Conservation (phyloP, 2,113 vertebrate genomes). For the Genyomyrus donnyi region DNA sequence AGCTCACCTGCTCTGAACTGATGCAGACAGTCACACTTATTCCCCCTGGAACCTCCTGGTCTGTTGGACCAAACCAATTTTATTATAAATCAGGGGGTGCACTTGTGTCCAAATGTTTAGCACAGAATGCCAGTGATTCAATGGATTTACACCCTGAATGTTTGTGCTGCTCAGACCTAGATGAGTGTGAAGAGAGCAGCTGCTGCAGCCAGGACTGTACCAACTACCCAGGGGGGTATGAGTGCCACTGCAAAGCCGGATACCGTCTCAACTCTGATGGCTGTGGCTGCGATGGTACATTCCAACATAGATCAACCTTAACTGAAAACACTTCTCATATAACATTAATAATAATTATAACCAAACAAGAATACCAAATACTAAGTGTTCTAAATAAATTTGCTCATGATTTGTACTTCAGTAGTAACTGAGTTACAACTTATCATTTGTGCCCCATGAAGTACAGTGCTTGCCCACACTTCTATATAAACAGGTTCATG, state of each 20-base stretch:
- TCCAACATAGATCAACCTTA: not conserved
- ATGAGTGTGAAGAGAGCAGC: conserved; percentile 66
- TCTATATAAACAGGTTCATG: not conserved
- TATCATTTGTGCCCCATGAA: not conserved
- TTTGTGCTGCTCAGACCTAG: conserved; percentile 63
- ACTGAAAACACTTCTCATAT: not conserved
- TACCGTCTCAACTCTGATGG: conserved; percentile 73
- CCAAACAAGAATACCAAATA: not conserved
- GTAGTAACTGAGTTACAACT: not conserved
- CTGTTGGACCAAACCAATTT: not conserved
- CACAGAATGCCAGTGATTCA: not conserved
- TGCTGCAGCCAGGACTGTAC: conserved; percentile 87
- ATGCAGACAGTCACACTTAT: not conserved
- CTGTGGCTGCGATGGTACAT: conserved; percentile 79
- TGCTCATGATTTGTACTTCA: not conserved
- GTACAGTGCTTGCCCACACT: not conserved
- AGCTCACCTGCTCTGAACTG: not conserved
- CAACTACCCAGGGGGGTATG: conserved; percentile 86
- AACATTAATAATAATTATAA: not conserved
- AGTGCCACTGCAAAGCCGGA: conserved; percentile 79
- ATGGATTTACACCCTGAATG: conserved; percentile 11
- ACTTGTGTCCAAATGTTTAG: not conserved
- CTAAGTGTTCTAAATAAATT: not conserved
- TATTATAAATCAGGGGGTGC: not conserved
- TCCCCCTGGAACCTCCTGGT: not conserved